phyloP scores from a whole-genome alignment of 2,888 invertebrate species.

The Microchrysa polita region DNA sequence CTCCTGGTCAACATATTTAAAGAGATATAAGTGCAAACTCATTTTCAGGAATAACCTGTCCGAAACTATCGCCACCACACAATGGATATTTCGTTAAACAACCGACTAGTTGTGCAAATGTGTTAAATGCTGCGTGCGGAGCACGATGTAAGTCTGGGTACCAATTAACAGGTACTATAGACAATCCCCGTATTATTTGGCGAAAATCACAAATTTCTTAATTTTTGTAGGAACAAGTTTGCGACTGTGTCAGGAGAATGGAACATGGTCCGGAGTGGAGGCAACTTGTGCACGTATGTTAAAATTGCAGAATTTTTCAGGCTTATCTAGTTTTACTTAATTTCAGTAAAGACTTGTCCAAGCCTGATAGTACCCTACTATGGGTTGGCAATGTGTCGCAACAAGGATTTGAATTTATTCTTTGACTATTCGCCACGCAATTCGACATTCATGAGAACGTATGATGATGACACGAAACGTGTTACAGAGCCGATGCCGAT shows the following conservation, averaged over 20 bases:
- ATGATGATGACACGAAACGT: slow-evolving; percentile 52
- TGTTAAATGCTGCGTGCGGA: slow-evolving; percentile 76
- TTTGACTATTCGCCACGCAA: slow-evolving; percentile 55
- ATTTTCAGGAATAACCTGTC: slow-evolving; percentile 68
- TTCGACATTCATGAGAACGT: slow-evolving; percentile 53
- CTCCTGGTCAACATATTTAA: no score
- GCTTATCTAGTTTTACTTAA: slow-evolving; percentile 13
- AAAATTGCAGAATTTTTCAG: slow-evolving; percentile 14
- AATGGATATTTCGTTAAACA: slow-evolving; percentile 75
- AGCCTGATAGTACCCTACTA: slow-evolving; percentile 67
- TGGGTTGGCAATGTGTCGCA: slow-evolving; percentile 68
- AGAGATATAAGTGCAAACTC: background rate
- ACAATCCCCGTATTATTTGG: background rate
- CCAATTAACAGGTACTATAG: slow-evolving; percentile 62
- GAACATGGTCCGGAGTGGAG: slow-evolving; percentile 73
- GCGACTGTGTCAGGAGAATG: slow-evolving; percentile 71
- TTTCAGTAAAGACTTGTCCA: slow-evolving; percentile 72
- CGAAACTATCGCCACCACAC: slow-evolving; percentile 68
- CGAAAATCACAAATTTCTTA: background rate
- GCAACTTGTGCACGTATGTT: slow-evolving; percentile 71
- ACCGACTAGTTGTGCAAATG: slow-evolving; percentile 69
- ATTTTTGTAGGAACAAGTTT: slow-evolving; percentile 64
- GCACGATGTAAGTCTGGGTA: slow-evolving; percentile 74
- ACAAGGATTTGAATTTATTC: slow-evolving; percentile 59
- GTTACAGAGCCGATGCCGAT: slow-evolving; percentile 64